Evolutionary conservation across 2,113 vertebrate species (phyloP), one percentile per base, ranked within the genome.

Genomic region (rat (Rattus norvegicus)): DNA sequence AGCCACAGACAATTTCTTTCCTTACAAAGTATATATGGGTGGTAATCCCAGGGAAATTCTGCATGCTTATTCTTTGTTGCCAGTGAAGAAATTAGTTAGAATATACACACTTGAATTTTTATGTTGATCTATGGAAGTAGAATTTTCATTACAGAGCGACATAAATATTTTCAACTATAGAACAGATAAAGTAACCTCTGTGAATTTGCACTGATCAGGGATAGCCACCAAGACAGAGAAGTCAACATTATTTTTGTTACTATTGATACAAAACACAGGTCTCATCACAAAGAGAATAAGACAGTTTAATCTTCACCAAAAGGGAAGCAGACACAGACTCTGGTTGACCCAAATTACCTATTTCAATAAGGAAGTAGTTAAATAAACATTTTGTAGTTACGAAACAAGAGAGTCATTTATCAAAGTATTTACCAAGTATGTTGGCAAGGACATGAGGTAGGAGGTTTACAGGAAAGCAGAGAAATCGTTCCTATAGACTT

Each of bases 81-180:
- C 88, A 96, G 52, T 61, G 92, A n/a, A 96, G 26, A 96, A 95
- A 97, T 43, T 43, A 43, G 43, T 95, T 84, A 95, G 92, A 94
- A 67, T 70, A 39, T 2, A 28, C 16, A 84, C 26, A 84, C 24
- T 43, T 84, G n/a, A 43, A 84, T 84, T 63, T 63, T 84, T 63
- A 63, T 43, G n/a, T 19, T 47, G 4, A 47, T 85, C 17, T 65
- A 33, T 79, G 76, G 39, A 81, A 94, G 91, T 95, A 88, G 20
- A 86, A 43, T 13, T 81, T 96, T 93, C 79, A 5, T 73, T 88
- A 91, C 4, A 30, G 59, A 65, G 65, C 65, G 24, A 63, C 14
- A 47, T 47, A 65, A 65, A 63, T 4, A 13, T 47, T 63, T 47
- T 65, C 59, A 85, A 47, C 24, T 65, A 10, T 65, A 47, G 14